These are phyloP conservation scores for Drosophila kanekoi DNA, from an alignment of 2,888 invertebrate genomes.

Conservation along the genomic window DNA sequence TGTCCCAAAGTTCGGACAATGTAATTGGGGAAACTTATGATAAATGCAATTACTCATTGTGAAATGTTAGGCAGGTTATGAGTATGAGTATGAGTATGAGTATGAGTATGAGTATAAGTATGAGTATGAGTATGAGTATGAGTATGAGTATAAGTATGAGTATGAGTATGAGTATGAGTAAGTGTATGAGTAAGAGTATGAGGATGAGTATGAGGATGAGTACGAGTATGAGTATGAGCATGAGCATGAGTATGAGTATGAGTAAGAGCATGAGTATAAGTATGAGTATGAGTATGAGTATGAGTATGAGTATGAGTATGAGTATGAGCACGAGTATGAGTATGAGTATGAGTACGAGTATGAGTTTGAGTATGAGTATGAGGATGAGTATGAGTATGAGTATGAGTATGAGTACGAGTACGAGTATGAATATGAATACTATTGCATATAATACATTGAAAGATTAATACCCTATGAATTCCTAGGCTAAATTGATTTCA, in stretches of 20 bases:
- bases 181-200: not conserved
- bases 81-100: not conserved
- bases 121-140: not conserved
- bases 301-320: not conserved
- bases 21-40: slow-evolving; percentile 31
- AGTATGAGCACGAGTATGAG: not conserved
- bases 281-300: not conserved
- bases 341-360: not conserved
- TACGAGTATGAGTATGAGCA: not conserved
- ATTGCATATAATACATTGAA: not conserved
- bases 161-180: not conserved
- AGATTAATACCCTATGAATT: not conserved
- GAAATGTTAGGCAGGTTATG: slow-evolving; percentile 21
- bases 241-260: not conserved
- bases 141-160: not conserved
- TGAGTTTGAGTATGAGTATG: not conserved
- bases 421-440: not conserved
- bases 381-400: not conserved
- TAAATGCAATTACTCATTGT: slow-evolving; percentile 57
- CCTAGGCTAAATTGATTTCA: slow-evolving; percentile 10
- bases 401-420: not conserved
- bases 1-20: slow-evolving; percentile 49
- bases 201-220: not conserved
- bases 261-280: not conserved
- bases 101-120: not conserved